Base-by-base conservation (phyloP, 2,888 invertebrate species). In the Latrodectus hesperus region DNA sequence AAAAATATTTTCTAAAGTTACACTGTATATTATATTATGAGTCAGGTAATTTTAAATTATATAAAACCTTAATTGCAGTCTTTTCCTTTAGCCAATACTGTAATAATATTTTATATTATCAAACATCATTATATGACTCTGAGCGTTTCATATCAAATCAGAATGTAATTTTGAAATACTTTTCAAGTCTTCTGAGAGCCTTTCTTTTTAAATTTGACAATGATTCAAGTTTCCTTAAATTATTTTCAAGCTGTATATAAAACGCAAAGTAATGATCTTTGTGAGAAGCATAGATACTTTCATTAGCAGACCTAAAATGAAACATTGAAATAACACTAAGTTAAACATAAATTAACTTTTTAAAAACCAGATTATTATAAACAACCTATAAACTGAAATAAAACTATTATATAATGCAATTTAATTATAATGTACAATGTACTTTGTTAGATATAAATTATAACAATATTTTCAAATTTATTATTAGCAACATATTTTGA, bases 251-350 rank as follows among this genome's bases (percentile, higher is more conserved):
- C 22, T 87, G 81, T 16, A 81, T 72, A 14, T 81, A 87, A 65
- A 87, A 73, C 10, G 86, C 72, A 16, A 75, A 71, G 6, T 73
- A 38, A 9, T 49, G 72, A 8, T 87, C 76, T 12, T 17, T 77
- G 5, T 81, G 86, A 11, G 71, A 77, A n/a, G 81, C 81, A 77
- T 67, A 81, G 17, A 87, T 9, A 26, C 86, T 77, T 49, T 73
- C 68, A 17, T 72, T 67, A 10, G 49, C 22, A 9, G 77, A 87
- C 68, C 86, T 87, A 38, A 12, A 75, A 5, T 1, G 14, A 65
- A 72, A 38, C 6, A 38, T 38, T 38, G 38, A 6, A 38, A 38
- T 38, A 38, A 38, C 4, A 55, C 55, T 14, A 55, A 16, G 11
- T 55, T 55, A 11, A 55, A 60, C 12, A 60, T 11, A 10, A 60